Base-by-base conservation (phyloP, 1,140 invertebrate genomes). In the Neuroterus valhalla region DNA sequence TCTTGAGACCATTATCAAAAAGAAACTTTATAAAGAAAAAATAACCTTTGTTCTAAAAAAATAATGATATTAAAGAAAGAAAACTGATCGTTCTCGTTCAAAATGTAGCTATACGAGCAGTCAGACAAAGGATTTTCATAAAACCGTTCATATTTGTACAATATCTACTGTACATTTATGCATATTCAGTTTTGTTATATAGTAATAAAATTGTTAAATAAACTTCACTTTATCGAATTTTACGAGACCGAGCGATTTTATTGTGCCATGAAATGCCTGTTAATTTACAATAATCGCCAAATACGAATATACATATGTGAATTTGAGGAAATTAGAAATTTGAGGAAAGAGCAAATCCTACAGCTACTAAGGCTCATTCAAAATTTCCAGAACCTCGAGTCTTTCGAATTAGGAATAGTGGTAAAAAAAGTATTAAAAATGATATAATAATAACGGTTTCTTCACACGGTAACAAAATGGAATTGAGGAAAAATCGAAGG, bases 161-260 rank as follows among this genome's bases (percentile, higher is more conserved):
- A 38, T 10, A 38, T 8, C n/a, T n/a, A n/a, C n/a, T n/a, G n/a
- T n/a, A n/a, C n/a, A n/a, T n/a, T n/a, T 23, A 55, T 55, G 50
- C 23, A 21, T 55, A 55, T 55, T 55, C 50, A 55, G 50, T 55
- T 55, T n/a, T n/a, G n/a, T n/a, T n/a, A n/a, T n/a, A n/a, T n/a
- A n/a, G n/a, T n/a, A n/a, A n/a, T 26, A 62, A 38, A 62, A 62
- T 62, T 62, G 23, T 31, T 31, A 62, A 31, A 62, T 23, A 62
- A 15, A 62, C 31, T 62, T 26, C 5, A 4, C 21, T 15, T 31
- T 31, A 31, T 26, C 31, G 31, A 31, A 31, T 31, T 62, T 26
- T 62, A 62, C 15, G n/a, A 62, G 12, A n/a, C 23, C 23, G 31
- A 17, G 55, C 55, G 23, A 62, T 62, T 62, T 62, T 62, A 62